A percentile compares a stretch with the other conserved stretches of the same genome.
These are phyloP conservation scores for Hippotragus niger DNA, from an alignment of 2,113 vertebrate genomes.

Conservation along the genomic window DNA sequence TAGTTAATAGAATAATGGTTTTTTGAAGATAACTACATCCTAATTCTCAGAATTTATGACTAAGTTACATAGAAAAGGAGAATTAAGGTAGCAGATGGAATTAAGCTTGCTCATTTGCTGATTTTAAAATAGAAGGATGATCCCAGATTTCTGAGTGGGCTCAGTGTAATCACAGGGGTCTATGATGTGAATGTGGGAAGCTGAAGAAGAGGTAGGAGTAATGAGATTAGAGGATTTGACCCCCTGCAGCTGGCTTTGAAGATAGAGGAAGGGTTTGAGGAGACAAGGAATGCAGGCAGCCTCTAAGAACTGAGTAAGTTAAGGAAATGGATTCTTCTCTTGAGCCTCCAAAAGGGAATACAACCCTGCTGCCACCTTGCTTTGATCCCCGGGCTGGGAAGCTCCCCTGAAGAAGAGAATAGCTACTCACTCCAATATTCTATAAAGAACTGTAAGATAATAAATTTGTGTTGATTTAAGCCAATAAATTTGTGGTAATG, in stretches of 20 bases:
- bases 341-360: background rate
- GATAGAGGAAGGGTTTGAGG: background rate
- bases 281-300: background rate
- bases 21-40: background rate
- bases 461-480: background rate
- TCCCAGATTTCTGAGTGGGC: background rate
- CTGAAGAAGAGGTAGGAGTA: background rate
- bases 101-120: background rate
- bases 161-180: too few species aligned
- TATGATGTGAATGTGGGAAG: background rate
- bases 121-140: background rate
- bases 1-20: background rate
- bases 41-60: background rate
- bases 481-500: background rate
- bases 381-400: background rate
- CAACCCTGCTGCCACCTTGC: background rate
- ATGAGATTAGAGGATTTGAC: background rate
- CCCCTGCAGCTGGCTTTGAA: background rate
- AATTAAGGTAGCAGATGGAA: background rate
- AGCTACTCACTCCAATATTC: background rate
- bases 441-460: background rate
- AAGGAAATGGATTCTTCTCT: background rate
- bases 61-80: background rate
- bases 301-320: background rate
- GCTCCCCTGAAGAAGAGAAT: background rate